phyloP scores from a whole-genome alignment of 2,888 invertebrate species.

The Macrophya alboannulata region DNA sequence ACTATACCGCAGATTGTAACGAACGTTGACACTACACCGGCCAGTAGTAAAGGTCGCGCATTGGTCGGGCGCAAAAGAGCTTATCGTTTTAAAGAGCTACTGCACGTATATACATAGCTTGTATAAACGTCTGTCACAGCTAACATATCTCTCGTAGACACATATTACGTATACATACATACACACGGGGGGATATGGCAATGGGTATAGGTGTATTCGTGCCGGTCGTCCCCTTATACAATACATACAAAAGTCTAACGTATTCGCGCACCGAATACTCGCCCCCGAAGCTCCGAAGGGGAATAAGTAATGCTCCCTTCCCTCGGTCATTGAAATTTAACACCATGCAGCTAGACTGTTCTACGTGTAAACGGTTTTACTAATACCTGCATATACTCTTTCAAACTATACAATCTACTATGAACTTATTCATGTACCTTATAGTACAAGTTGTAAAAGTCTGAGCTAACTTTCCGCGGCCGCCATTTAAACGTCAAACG shows the following conservation, averaged over 20 bases:
- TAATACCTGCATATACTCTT: neutral
- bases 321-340: neutral
- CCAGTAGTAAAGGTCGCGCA: slow-evolving; percentile 19
- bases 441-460: neutral
- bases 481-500: slow-evolving; percentile 4
- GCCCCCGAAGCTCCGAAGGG: neutral
- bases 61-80: slow-evolving; percentile 25
- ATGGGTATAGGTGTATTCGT: neutral
- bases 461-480: neutral
- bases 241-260: neutral
- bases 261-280: neutral
- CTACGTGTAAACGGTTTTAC: neutral
- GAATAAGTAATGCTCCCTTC: neutral
- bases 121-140: slow-evolving; percentile 11
- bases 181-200: neutral
- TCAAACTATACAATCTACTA: neutral
- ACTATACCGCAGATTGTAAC: neutral
- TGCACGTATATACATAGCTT: neutral
- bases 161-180: too few relatives aligned
- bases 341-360: neutral
- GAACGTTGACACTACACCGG: neutral
- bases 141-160: neutral
- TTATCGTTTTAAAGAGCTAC: neutral
- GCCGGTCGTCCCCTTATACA: neutral
- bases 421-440: neutral